Conservation (phyloP, 2,797 vertebrate species). For the Cephalopachus bancanus region DNA sequence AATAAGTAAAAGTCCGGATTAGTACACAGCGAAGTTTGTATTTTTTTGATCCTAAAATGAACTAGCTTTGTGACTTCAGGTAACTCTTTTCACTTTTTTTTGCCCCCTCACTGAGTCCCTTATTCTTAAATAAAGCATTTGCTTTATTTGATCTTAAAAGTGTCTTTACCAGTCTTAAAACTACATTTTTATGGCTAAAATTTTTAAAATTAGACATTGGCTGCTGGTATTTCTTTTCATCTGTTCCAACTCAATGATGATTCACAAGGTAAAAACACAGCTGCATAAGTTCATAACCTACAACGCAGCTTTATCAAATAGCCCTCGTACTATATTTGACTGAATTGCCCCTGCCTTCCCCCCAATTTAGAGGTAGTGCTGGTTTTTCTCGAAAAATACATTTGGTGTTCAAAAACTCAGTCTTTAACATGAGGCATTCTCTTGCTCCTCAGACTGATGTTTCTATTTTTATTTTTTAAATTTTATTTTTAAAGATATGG, state of each 20-base stretch:
- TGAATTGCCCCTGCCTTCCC: neutral
- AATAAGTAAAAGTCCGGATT: neutral
- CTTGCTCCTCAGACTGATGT: constrained; percentile 44
- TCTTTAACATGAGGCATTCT: constrained; percentile 10
- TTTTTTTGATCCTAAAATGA: constrained; percentile 43
- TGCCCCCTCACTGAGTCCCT: neutral
- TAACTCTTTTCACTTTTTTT: neutral
- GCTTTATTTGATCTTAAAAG: constrained; percentile 5
- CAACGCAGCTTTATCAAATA: neutral
- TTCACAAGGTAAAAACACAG: neutral
- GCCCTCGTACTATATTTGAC: neutral
- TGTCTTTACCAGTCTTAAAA: neutral
- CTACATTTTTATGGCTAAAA: neutral
- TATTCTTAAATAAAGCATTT: constrained; percentile 32
- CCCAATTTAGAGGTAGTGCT: neutral
- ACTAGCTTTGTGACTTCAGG: neutral
- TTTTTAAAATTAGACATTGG: neutral
- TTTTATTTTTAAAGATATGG: too few species aligned
- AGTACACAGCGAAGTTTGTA: neutral
- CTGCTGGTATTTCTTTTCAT: constrained; percentile 22
- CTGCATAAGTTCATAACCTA: neutral
- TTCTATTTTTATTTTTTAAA: neutral
- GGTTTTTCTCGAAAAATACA: constrained; percentile 36
- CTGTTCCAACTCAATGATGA: neutral
- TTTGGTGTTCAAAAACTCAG: neutral